Evolutionary conservation across 2,888 invertebrate genomes (phyloP), one percentile per base, ranked within the genome.

Genomic region (Andrena praecox): DNA sequence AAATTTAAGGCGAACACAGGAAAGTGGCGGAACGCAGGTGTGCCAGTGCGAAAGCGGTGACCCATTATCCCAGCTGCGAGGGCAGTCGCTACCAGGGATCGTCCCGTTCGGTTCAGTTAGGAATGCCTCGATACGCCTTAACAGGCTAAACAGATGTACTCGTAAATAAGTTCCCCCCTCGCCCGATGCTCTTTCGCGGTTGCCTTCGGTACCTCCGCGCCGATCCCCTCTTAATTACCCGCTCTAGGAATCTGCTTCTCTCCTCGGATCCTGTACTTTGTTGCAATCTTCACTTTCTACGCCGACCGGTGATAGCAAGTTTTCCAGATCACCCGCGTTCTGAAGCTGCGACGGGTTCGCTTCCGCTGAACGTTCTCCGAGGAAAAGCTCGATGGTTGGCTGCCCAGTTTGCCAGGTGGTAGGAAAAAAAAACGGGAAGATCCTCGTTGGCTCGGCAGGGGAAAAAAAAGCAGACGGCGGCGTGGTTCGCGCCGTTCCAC

Each of bases 51-150:
- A 92, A 93, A 92, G 91, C 89, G 87, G 85, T 91, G 90, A 90
- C 92, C 91, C 90, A 90, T 91, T 91, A 91, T 92, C 90, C 90
- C 90, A 92, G 89, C 91, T 91, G 91, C 91, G 89, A 85, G 84
- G 84, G 89, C 87, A 88, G 89, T 86, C 82, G 81, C 82, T 77
- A 80, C 67, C 73, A 66, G 50, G 82, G 72, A 76, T 82, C 86
- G 86, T 81, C 85, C 70, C 80, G 59, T 70, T 68, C 82, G 74
- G 71, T 70, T 76, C 79, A 62, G 76, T 72, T 56, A 82, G 64
- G 81, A 88, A 84, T 84, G 72, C 81, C 82, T 87, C 84, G 84
- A 83, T 85, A 85, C 77, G 76, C 88, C 88, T 85, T 88, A 87
- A 80, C 69, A 83, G 84, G 85, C 88, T 84, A 80, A 88, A 77